These are phyloP conservation scores for Acanthosepion pharaonis DNA, from an alignment of 2,888 invertebrate species.

Conservation along the genomic window DNA sequence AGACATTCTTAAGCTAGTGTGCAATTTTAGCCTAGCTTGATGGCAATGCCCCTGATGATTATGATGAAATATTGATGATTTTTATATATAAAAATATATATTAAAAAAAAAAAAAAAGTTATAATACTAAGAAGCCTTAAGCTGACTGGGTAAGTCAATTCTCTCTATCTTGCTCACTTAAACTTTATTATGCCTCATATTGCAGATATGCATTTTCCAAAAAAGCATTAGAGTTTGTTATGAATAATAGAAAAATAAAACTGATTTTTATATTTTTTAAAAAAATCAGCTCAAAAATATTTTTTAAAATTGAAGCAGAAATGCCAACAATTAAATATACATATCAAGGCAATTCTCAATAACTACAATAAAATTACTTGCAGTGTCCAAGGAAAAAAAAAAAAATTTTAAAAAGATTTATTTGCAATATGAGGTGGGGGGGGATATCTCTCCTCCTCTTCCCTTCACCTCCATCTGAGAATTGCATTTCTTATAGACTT, in stretches of 20 bases:
- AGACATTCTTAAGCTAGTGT: slow-evolving; percentile 16
- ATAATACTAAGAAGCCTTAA: background rate
- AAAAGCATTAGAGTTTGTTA: no score
- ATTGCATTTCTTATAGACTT: background rate
- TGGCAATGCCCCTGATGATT: background rate
- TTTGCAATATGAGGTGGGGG: background rate
- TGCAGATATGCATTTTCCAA: no score
- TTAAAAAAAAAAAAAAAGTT: background rate
- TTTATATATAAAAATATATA: background rate
- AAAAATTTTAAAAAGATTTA: background rate
- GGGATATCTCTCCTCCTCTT: background rate
- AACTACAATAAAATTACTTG: background rate
- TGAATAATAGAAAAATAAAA: no score
- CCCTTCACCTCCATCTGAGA: no score
- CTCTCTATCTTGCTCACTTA: background rate
- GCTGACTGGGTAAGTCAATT: background rate
- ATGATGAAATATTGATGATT: background rate
- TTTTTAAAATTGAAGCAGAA: background rate
- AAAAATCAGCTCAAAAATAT: background rate
- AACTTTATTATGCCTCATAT: background rate
- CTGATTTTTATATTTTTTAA: no score
- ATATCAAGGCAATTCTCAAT: background rate
- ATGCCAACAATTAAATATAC: no score
- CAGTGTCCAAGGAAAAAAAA: background rate
- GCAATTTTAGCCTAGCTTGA: background rate